A percentile compares a stretch with the other conserved stretches of the same genome.
These are phyloP conservation scores for Pelodiscus sinensis DNA, from an alignment of 2,113 vertebrate genomes.

Conservation along the genomic window DNA sequence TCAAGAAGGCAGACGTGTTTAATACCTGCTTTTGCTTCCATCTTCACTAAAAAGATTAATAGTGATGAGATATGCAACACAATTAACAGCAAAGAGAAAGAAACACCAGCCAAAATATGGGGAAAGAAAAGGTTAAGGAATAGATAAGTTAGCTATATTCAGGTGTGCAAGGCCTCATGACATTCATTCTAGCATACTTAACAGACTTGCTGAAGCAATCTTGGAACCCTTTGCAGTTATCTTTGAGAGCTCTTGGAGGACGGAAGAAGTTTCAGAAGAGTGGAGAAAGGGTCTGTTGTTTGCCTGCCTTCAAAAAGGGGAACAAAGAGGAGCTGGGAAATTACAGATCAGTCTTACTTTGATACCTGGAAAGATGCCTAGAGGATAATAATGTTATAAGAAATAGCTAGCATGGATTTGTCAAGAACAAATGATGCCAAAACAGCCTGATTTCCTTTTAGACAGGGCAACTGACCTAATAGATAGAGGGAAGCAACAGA, in stretches of 20 bases:
- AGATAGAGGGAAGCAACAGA: not conserved
- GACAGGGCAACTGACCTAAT: not conserved
- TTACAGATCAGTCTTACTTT: not conserved
- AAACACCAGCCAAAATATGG: not conserved
- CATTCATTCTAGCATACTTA: not conserved
- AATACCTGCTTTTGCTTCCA: not conserved
- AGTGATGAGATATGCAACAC: not conserved
- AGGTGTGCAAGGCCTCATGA: not conserved
- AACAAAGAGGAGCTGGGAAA: not conserved
- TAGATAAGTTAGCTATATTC: not conserved
- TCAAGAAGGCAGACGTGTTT: not conserved
- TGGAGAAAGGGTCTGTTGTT: not conserved
- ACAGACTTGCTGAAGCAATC: not conserved
- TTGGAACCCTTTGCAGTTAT: not conserved
- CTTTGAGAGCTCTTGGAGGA: not conserved
- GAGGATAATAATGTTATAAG: not conserved
- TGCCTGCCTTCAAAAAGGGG: not conserved
- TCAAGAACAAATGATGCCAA: not conserved
- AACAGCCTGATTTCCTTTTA: not conserved
- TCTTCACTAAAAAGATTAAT: not conserved
- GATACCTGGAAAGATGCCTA: not conserved
- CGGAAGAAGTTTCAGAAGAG: not conserved
- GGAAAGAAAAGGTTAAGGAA: not conserved
- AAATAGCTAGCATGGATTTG: not conserved
- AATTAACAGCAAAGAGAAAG: not conserved